Evolutionary conservation across 1,140 invertebrate genomes (phyloP), one percentile per base, ranked within the genome.

Genomic region (Halictus rubicundus): DNA sequence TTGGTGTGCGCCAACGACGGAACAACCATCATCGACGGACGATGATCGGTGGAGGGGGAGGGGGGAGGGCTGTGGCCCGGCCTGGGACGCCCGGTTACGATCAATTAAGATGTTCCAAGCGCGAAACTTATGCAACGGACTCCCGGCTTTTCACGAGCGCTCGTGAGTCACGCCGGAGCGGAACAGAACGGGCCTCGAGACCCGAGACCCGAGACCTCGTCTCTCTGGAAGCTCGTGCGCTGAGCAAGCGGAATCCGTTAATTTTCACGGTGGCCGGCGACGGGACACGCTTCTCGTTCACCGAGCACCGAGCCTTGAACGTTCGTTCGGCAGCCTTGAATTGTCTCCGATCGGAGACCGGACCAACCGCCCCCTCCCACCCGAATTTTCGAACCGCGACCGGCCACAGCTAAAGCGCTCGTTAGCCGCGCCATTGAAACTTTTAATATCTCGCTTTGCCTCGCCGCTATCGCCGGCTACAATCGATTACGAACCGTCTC

Each of bases 61-160:
- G n/a, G n/a, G n/a, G n/a, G n/a, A n/a, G 42, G 42, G 10, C 66
- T n/a, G 5, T 57, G 54, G 54, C 69, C 25, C 63, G 64, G 42
- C 49, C 68, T 63, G 14, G 57, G 60, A 54, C 39, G 61, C 39
- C 54, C 66, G 61, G 68, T 80, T 72, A 80, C 65, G 68, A 60
- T 71, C 66, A 79, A 85, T 85, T 85, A 85, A 68, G 81, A 84
- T 69, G 81, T 83, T 83, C 63, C 64, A 54, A n/a, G 32, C 57
- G 76, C 59, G 78, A 83, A 83, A 73, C 68, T 83, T 79, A 74
- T 54, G 63, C 78, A 83, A 80, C 39, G 21, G n/a, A 42, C 37
- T 63, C 71, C 16, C 32, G 32, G 19, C 25, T 69, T 79, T 72
- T 61, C 68, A 61, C 76, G 82, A 83, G 71, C 49, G 46, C 75